Evolutionary conservation across 1,140 invertebrate species (phyloP).

Genomic region (Agrilus planipennis): DNA sequence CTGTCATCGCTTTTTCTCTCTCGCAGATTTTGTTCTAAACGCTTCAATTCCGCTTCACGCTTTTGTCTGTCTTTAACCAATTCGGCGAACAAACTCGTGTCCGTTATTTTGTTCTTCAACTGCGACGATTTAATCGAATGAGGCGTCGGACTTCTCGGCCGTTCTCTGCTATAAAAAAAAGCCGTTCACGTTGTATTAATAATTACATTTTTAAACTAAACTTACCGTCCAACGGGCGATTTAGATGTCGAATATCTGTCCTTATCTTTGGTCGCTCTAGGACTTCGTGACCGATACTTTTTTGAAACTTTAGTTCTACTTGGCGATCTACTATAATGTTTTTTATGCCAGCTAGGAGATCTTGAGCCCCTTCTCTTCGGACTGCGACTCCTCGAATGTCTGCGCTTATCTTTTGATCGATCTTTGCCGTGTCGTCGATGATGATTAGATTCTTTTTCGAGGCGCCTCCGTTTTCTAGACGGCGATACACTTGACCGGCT

Average conservation of each 20-base stretch:
- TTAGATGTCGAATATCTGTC: slow-evolving; percentile 16
- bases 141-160: slow-evolving; percentile 26
- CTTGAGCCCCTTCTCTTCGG: slow-evolving; percentile 30
- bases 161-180: slow-evolving; percentile 11
- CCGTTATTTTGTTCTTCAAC: slow-evolving; percentile 47
- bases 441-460: slow-evolving; percentile 32
- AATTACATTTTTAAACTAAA: slow-evolving; percentile 9
- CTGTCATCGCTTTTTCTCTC: slow-evolving; percentile 35
- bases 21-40: slow-evolving; percentile 51
- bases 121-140: slow-evolving; percentile 29
- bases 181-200: not conserved
- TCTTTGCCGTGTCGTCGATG: slow-evolving; percentile 36
- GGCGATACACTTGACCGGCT: slow-evolving; percentile 20
- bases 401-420: slow-evolving; percentile 33
- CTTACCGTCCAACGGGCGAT: slow-evolving; percentile 10
- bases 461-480: slow-evolving; percentile 29
- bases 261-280: slow-evolving; percentile 31
- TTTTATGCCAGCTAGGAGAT: slow-evolving; percentile 28
- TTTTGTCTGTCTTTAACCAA: slow-evolving; percentile 75
- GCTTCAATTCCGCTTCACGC: slow-evolving; percentile 57
- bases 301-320: slow-evolving; percentile 20
- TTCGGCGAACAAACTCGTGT: slow-evolving; percentile 78
- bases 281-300: slow-evolving; percentile 23
- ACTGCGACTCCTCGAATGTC: slow-evolving; percentile 28
- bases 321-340: slow-evolving; percentile 26